Evolutionary conservation across 2,113 vertebrate genomes (phyloP).

Genomic region (Caranx ignobilis): DNA sequence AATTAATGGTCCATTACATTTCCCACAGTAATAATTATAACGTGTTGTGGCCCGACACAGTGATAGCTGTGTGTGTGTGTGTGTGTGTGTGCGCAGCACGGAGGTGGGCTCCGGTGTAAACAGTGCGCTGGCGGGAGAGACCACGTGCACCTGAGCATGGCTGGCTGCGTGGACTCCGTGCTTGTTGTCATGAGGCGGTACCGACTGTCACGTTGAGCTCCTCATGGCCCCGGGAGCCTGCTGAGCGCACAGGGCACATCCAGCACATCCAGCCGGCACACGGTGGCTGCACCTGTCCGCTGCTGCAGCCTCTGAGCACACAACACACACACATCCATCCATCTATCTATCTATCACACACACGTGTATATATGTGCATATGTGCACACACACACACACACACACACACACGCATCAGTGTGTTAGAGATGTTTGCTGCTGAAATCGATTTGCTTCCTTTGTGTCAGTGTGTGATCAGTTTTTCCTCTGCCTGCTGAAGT

Average conservation of each 20-base stretch:
- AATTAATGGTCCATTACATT: too few species aligned
- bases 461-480: too few species aligned
- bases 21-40: too few species aligned
- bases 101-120: neutral
- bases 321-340: neutral
- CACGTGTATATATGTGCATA: too few species aligned
- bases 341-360: too few species aligned
- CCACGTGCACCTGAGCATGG: constrained; percentile 64
- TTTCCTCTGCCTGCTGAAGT: neutral
- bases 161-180: constrained; percentile 10
- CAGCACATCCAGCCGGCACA: constrained; percentile 49
- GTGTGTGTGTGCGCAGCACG: neutral
- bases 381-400: too few species aligned
- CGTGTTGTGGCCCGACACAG: too few species aligned
- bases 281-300: constrained; percentile 59
- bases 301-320: constrained; percentile 21
- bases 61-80: too few species aligned
- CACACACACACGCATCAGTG: too few species aligned
- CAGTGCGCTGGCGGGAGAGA: neutral
- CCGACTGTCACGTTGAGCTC: constrained; percentile 82
- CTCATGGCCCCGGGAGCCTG: constrained; percentile 76
- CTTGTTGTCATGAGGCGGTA: constrained; percentile 63
- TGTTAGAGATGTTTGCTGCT: too few species aligned
- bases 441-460: too few species aligned
- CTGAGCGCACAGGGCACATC: constrained; percentile 47